These are phyloP conservation scores for Euura saliciscinereae DNA, from an alignment of 1,140 invertebrate species.

Conservation along the genomic window DNA sequence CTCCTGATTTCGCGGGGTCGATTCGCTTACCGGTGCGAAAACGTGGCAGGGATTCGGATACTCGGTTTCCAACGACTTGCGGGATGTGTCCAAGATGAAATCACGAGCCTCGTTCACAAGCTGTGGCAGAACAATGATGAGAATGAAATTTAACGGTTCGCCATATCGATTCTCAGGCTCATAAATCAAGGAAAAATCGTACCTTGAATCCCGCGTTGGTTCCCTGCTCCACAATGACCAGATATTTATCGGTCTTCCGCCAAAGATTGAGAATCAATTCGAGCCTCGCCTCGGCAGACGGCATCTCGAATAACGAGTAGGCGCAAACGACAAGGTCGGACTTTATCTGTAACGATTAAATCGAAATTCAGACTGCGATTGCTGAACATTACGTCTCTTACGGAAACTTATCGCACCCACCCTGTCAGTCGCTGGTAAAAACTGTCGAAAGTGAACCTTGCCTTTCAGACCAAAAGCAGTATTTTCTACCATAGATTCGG, in stretches of 20 bases:
- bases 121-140: conserved; percentile 36
- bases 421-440: conserved; percentile 71
- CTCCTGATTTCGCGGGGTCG: not conserved
- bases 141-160: no score
- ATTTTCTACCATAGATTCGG: conserved; percentile 72
- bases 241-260: conserved; percentile 82
- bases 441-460: conserved; percentile 78
- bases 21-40: conserved; percentile 73
- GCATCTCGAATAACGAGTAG: conserved; percentile 82
- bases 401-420: conserved; percentile 53
- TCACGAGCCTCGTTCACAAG: conserved; percentile 76
- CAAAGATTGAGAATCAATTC: conserved; percentile 80
- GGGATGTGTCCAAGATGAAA: conserved; percentile 65
- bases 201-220: conserved; percentile 79
- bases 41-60: conserved; percentile 59
- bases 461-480: conserved; percentile 59
- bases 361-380: not conserved
- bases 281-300: conserved; percentile 68
- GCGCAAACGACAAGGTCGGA: conserved; percentile 85
- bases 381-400: not conserved
- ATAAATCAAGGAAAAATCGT: conserved; percentile 15
- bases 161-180: no score
- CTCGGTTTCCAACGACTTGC: conserved; percentile 36
- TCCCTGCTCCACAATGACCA: conserved; percentile 87
- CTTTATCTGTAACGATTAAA: conserved; percentile 60